These are phyloP conservation scores for Cenopis cana DNA, from an alignment of 2,888 invertebrate genomes.

Conservation along the genomic window DNA sequence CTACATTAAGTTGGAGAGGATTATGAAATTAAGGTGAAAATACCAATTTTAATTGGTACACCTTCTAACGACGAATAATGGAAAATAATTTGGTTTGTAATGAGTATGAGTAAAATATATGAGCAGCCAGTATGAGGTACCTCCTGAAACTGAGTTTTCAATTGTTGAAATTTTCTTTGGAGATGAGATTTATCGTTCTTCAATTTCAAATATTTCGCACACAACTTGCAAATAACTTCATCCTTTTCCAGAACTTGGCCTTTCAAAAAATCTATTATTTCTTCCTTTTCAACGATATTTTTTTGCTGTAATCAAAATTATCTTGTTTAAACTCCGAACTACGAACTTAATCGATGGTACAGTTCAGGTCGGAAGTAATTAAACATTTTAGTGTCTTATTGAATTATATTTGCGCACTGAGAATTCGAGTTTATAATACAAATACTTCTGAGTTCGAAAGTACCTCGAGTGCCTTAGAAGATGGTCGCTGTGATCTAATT, in stretches of 20 bases:
- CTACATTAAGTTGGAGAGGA: neutral
- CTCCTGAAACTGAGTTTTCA: neutral
- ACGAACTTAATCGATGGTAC: neutral
- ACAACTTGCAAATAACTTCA: neutral
- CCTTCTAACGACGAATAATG: too few relatives aligned
- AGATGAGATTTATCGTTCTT: neutral
- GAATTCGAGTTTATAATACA: too few relatives aligned
- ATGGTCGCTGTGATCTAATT: neutral
- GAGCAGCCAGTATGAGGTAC: neutral
- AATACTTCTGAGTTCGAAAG: neutral
- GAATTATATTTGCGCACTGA: too few relatives aligned
- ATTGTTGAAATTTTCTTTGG: neutral
- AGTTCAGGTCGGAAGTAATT: neutral
- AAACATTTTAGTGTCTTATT: neutral
- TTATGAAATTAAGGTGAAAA: neutral
- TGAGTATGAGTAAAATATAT: too few relatives aligned
- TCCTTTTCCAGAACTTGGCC: conserved; percentile 1
- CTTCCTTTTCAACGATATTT: neutral
- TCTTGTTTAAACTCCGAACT: neutral
- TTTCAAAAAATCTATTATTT: conserved; percentile 1
- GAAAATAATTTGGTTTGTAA: too few relatives aligned
- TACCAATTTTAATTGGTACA: too few relatives aligned
- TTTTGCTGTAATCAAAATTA: neutral
- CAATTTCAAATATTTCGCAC: conserved; percentile 2
- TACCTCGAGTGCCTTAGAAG: neutral